These are phyloP conservation scores for Metalampra italica DNA, from an alignment of 2,888 invertebrate species.

Conservation along the genomic window DNA sequence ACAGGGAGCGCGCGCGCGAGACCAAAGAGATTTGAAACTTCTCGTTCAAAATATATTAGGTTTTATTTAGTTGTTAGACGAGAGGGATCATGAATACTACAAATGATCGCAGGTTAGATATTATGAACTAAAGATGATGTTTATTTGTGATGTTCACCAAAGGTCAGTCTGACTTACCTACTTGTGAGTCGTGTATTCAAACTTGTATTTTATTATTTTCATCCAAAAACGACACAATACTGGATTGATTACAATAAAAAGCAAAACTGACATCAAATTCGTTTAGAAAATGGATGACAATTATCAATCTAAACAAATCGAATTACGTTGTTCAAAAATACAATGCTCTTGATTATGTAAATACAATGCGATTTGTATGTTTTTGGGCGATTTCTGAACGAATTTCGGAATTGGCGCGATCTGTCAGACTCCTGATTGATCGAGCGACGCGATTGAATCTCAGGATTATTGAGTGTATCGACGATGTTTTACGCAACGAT, in stretches of 20 bases:
- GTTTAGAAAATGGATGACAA: constrained; percentile 4
- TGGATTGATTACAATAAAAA: background rate
- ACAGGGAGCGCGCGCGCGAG: no score
- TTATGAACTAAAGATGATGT: no score
- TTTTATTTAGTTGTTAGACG: no score
- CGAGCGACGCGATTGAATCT: background rate
- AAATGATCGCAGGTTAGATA: no score
- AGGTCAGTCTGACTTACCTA: no score
- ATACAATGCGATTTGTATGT: background rate
- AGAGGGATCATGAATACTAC: no score
- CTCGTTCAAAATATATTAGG: no score
- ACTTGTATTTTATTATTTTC: background rate
- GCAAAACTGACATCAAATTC: background rate
- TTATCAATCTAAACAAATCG: constrained; percentile 9
- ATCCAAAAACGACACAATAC: background rate
- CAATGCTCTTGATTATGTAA: constrained; percentile 4
- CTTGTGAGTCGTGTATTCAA: no score
- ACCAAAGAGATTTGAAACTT: no score
- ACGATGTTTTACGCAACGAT: no score
- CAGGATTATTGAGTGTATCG: no score
- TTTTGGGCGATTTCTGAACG: background rate
- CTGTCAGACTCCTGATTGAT: constrained; percentile 7
- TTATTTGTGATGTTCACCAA: no score
- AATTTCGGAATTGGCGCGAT: constrained; percentile 4
- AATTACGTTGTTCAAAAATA: constrained; percentile 1